A percentile compares a stretch with the other conserved stretches of the same genome.
phyloP scores from a whole-genome alignment of 2,113 vertebrate species.

The Heterotis niloticus region DNA sequence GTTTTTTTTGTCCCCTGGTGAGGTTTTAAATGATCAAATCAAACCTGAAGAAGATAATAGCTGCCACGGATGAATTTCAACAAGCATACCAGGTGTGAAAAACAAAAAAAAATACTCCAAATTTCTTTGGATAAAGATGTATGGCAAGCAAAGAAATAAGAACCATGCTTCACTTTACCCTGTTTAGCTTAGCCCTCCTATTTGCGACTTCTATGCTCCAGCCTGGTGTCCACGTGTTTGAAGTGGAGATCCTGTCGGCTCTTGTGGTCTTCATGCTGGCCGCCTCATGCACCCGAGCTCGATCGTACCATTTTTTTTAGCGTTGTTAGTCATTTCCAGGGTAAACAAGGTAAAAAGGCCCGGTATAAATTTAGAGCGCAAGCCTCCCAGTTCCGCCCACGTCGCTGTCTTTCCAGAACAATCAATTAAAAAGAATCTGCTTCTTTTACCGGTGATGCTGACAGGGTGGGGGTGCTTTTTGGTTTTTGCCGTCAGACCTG shows the following conservation, averaged over 20 bases:
- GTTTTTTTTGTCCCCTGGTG: no score
- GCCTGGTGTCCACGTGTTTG: neutral
- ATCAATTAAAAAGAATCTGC: conserved; percentile 28
- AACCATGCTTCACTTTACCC: neutral
- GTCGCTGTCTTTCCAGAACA: conserved; percentile 18
- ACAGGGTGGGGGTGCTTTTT: neutral
- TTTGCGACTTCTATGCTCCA: neutral
- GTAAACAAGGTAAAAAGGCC: conserved; percentile 9
- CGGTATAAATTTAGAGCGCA: conserved; percentile 17
- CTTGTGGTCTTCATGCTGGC: neutral
- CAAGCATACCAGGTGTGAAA: no score
- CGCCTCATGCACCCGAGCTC: conserved; percentile 1
- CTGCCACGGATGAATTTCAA: no score
- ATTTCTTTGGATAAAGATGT: neutral
- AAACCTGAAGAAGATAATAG: no score
- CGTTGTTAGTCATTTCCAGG: neutral
- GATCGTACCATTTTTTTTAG: neutral
- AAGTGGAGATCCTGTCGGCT: neutral
- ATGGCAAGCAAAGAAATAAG: conserved; percentile 6
- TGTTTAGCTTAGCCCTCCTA: neutral
- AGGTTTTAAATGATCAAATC: no score
- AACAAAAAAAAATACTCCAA: no score
- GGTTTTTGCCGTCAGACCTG: neutral
- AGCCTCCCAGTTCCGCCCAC: conserved; percentile 17
- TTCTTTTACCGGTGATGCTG: conserved; percentile 1